These are phyloP conservation scores for Donacobius atricapilla DNA, from an alignment of 2,113 vertebrate species.

Conservation along the genomic window DNA sequence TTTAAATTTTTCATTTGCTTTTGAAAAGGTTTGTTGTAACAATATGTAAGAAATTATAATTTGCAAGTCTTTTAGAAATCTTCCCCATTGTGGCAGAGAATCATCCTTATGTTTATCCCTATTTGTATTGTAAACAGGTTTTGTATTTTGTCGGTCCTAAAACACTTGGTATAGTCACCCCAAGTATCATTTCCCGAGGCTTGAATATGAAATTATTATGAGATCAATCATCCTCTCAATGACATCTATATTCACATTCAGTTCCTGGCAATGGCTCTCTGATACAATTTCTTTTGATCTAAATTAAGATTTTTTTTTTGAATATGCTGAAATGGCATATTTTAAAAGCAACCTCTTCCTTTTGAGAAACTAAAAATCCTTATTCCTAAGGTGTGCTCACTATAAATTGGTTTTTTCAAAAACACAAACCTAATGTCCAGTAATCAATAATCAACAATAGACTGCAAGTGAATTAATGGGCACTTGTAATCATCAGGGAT, in stretches of 20 bases:
- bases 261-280: background rate
- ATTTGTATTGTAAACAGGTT: background rate
- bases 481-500: background rate
- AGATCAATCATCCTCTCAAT: background rate
- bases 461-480: background rate
- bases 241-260: background rate
- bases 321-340: background rate
- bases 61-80: background rate
- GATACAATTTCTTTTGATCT: background rate
- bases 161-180: background rate
- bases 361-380: background rate
- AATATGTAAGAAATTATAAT: background rate
- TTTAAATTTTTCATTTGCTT: background rate
- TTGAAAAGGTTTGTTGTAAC: background rate
- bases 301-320: background rate
- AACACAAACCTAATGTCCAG: background rate
- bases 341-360: background rate
- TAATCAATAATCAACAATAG: background rate
- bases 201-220: background rate
- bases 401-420: background rate
- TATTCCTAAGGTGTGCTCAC: background rate
- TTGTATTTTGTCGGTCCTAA: background rate
- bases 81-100: rapidly evolving
- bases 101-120: background rate
- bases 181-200: background rate